Conservation (phyloP, 2,888 invertebrate genomes). For the Phymatocera aterrima region DNA sequence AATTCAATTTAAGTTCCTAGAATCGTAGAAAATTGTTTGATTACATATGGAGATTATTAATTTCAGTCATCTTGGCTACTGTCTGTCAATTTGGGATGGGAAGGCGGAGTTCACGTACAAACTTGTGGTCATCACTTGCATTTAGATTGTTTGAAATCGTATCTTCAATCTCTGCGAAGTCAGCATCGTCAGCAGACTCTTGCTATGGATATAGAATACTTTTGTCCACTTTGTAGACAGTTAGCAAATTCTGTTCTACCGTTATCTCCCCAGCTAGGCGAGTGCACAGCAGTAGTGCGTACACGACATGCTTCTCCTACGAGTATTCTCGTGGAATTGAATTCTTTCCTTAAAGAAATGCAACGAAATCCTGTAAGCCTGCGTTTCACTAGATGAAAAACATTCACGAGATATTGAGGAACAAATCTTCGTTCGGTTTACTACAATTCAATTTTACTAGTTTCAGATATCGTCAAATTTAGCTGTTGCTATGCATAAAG, state of each 20-base stretch:
- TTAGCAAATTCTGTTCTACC: slow-evolving; percentile 93
- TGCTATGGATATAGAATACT: slow-evolving; percentile 89
- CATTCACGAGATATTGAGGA: not conserved
- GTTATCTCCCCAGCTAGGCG: slow-evolving; percentile 83
- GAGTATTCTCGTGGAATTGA: slow-evolving; percentile 75
- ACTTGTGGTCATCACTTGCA: slow-evolving; percentile 99
- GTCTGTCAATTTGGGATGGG: slow-evolving; percentile 89
- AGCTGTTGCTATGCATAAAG: slow-evolving; percentile 92
- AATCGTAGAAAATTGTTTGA: too few relatives aligned
- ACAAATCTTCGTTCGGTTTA: not conserved
- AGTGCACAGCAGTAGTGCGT: slow-evolving; percentile 81
- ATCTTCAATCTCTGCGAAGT: slow-evolving; percentile 89
- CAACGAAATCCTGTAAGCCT: slow-evolving; percentile 80
- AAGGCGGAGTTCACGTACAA: slow-evolving; percentile 94
- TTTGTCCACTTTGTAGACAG: slow-evolving; percentile 96
- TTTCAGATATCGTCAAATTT: slow-evolving; percentile 82
- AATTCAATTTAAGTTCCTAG: too few relatives aligned
- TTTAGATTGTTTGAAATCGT: slow-evolving; percentile 94
- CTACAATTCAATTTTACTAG: slow-evolving; percentile 44
- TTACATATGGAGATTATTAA: too few relatives aligned
- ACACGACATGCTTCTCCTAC: slow-evolving; percentile 77
- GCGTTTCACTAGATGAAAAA: not conserved
- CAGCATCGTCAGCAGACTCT: slow-evolving; percentile 85
- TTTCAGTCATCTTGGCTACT: slow-evolving; percentile 86
- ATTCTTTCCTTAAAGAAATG: slow-evolving; percentile 82